phyloP scores from a whole-genome alignment of 1,140 invertebrate genomes.

The Panulirus ornatus region DNA sequence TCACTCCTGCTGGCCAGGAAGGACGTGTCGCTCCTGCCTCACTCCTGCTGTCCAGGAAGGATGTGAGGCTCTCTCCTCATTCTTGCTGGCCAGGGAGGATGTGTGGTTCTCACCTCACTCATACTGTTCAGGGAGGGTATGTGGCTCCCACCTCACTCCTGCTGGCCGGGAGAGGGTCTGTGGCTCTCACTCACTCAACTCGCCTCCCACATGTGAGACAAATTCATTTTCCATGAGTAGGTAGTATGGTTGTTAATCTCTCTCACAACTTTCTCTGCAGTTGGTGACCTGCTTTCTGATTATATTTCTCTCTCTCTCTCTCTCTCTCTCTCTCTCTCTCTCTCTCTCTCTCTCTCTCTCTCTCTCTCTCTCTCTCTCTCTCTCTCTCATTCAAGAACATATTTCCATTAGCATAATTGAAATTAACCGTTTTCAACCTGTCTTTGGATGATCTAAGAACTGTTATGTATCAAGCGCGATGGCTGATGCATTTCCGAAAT shows the following conservation, averaged over 20 bases:
- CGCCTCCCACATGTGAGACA: neutral
- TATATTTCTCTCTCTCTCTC: neutral
- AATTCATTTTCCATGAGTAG: neutral
- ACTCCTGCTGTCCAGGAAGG: neutral
- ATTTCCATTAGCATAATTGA: neutral
- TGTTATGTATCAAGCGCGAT: neutral
- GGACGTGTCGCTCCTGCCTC: neutral
- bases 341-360: neutral
- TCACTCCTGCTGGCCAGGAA: too few relatives aligned
- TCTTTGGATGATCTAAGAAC: neutral
- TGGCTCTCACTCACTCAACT: neutral
- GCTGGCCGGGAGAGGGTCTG: neutral
- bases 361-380: slow-evolving; percentile 34
- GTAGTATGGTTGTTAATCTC: neutral
- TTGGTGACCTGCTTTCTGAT: neutral
- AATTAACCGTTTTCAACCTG: neutral
- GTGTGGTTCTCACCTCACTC: neutral
- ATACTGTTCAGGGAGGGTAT: neutral
- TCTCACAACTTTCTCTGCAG: neutral
- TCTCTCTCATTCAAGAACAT: neutral
- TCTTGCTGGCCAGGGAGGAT: too few relatives aligned
- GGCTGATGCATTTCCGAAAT: neutral
- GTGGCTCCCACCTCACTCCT: neutral
- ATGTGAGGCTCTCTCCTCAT: neutral
- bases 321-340: neutral